phyloP scores from a whole-genome alignment of 2,888 invertebrate genomes.

The Apodemia hepburni region DNA sequence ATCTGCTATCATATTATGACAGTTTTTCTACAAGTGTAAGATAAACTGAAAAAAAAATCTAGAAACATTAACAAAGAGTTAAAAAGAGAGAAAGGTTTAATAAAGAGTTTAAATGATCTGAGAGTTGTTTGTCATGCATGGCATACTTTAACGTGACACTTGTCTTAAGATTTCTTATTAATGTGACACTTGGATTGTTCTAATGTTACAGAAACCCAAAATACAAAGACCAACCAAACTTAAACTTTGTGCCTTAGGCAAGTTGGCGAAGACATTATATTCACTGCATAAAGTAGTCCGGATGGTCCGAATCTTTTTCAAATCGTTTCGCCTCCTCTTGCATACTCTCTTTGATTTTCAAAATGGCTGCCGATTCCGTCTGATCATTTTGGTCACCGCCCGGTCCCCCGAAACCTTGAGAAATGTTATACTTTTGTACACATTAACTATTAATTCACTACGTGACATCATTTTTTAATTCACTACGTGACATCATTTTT shows the following conservation, averaged over 20 bases:
- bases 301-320: constrained; percentile 98
- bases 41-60: no score
- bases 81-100: no score
- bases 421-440: constrained; percentile 35
- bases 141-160: background rate
- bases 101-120: no score
- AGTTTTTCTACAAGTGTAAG: no score
- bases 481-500: constrained; percentile 19
- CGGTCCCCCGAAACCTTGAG: constrained; percentile 72
- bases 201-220: background rate
- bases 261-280: constrained; percentile 35
- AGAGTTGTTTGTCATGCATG: no score
- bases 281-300: constrained; percentile 98
- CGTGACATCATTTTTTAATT: constrained; percentile 21
- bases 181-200: background rate
- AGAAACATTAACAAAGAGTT: no score
- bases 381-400: constrained; percentile 86
- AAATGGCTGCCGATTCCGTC: constrained; percentile 99
- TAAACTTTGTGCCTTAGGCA: constrained; percentile 31
- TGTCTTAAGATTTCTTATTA: background rate
- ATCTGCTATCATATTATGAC: no score
- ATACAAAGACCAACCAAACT: constrained; percentile 1
- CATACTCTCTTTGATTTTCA: constrained; percentile 99
- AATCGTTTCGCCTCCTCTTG: constrained; percentile 99
- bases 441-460: constrained; percentile 29